Percentiles rank a stretch among this genome's conserved stretches.
These are phyloP conservation scores for Brachionus manjavacas DNA, from an alignment of 1,140 invertebrate species.

Conservation along the genomic window DNA sequence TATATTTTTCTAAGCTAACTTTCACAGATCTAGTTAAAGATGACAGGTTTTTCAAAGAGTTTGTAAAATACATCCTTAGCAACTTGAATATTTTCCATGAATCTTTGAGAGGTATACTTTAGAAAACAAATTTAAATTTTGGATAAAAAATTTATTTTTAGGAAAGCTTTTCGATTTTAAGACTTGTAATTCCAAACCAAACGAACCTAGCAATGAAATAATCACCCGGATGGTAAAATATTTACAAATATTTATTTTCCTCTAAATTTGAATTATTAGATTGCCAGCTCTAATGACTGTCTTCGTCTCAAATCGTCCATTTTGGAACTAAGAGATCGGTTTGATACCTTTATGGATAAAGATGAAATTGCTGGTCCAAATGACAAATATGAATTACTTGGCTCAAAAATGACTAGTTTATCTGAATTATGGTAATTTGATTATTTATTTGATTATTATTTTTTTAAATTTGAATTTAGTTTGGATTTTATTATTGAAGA, in stretches of 20 bases:
- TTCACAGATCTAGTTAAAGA: not conserved
- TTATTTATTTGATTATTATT: not conserved
- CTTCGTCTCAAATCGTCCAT: not conserved
- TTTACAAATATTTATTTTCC: not conserved
- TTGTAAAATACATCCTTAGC: not conserved
- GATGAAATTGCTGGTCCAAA: constrained; percentile 32
- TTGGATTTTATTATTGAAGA: constrained; percentile 24
- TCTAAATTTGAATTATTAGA: not conserved
- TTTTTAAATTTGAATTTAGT: not conserved
- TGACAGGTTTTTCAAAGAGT: constrained; percentile 5
- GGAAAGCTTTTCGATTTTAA: constrained; percentile 3
- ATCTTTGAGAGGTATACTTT: not conserved
- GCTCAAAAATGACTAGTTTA: not conserved
- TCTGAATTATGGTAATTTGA: constrained; percentile 23
- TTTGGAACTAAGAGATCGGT: not conserved
- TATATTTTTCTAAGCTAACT: not conserved
- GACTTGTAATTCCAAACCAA: constrained; percentile 8
- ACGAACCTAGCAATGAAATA: not conserved
- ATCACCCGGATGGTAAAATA: not conserved
- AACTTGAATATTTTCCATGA: constrained; percentile 12
- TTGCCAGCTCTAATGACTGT: constrained; percentile 34
- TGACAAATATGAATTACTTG: constrained; percentile 23
- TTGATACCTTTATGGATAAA: constrained; percentile 32
- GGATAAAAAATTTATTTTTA: not conserved
- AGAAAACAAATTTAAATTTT: not conserved